phyloP scores from a whole-genome alignment of 2,888 invertebrate species.

The Strigamia crassipes region DNA sequence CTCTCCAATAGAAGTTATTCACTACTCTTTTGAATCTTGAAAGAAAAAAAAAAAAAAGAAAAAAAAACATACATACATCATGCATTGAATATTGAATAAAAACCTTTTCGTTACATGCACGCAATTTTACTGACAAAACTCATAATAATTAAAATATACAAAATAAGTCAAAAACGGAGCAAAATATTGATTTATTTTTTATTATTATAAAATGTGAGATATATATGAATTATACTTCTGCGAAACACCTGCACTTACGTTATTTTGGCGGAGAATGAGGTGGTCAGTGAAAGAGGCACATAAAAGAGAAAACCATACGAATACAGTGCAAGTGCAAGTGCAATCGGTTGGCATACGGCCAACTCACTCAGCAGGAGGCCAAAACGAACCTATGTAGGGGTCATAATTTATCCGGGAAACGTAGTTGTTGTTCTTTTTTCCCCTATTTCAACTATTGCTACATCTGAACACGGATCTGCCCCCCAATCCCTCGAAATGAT shows the following conservation, averaged over 20 bases:
- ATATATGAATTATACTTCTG: neutral
- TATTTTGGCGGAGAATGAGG: neutral
- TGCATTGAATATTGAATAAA: neutral
- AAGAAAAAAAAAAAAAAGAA: neutral
- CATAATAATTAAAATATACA: neutral
- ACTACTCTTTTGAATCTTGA: neutral
- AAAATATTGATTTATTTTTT: neutral
- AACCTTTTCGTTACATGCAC: neutral
- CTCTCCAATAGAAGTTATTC: neutral
- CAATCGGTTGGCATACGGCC: neutral
- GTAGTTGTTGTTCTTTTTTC: constrained; percentile 8
- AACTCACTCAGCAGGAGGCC: constrained; percentile 15
- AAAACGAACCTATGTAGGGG: neutral
- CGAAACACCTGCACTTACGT: constrained; percentile 1
- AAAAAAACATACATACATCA: neutral
- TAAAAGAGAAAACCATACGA: constrained; percentile 11
- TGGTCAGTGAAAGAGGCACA: constrained; percentile 12
- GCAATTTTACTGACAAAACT: neutral
- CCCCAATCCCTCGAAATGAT: neutral
- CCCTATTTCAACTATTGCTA: neutral
- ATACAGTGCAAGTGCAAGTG: neutral
- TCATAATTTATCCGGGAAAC: constrained; percentile 23
- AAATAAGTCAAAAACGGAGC: neutral
- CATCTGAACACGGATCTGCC: neutral
- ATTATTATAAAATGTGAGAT: neutral